These are phyloP conservation scores for Bombus ignitus DNA, from an alignment of 1,140 invertebrate species.

Conservation along the genomic window DNA sequence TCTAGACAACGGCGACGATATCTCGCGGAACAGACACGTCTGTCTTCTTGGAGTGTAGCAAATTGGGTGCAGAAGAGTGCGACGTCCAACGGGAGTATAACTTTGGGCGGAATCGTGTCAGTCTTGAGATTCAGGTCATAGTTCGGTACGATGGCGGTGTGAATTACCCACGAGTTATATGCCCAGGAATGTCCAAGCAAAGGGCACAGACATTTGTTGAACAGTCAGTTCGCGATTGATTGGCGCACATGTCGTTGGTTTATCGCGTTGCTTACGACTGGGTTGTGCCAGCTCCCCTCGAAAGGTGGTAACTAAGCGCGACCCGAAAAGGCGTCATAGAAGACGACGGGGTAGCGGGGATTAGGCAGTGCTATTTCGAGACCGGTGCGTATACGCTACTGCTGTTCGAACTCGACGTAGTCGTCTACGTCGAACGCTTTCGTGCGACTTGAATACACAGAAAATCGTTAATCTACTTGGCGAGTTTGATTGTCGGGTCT, in stretches of 20 bases:
- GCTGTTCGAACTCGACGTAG: slow-evolving; percentile 28
- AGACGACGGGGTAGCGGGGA: slow-evolving; percentile 65
- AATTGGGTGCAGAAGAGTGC: background rate
- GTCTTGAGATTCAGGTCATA: slow-evolving; percentile 58
- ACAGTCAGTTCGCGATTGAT: slow-evolving; percentile 47
- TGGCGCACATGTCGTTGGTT: slow-evolving; percentile 68
- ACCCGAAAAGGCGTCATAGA: slow-evolving; percentile 75
- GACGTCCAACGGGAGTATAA: background rate
- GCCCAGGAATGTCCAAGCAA: slow-evolving; percentile 39
- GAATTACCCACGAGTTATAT: slow-evolving; percentile 47
- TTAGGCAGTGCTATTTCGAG: slow-evolving; percentile 70
- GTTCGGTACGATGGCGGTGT: slow-evolving; percentile 6
- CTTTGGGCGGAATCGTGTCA: slow-evolving; percentile 49
- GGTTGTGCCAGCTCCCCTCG: slow-evolving; percentile 61
- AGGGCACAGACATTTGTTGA: slow-evolving; percentile 27
- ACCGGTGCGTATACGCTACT: slow-evolving; percentile 49
- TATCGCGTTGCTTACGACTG: slow-evolving; percentile 68
- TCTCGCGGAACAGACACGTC: slow-evolving; percentile 37
- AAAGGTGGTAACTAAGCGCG: slow-evolving; percentile 71
- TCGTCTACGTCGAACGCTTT: slow-evolving; percentile 34
- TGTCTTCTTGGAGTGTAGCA: slow-evolving; percentile 45
- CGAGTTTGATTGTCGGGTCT: background rate
- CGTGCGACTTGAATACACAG: slow-evolving; percentile 22
- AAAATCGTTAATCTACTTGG: slow-evolving; percentile 32
- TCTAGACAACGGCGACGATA: background rate